These are phyloP conservation scores for Rhabdornis inornatus DNA, from an alignment of 2,113 vertebrate genomes.

Conservation along the genomic window DNA sequence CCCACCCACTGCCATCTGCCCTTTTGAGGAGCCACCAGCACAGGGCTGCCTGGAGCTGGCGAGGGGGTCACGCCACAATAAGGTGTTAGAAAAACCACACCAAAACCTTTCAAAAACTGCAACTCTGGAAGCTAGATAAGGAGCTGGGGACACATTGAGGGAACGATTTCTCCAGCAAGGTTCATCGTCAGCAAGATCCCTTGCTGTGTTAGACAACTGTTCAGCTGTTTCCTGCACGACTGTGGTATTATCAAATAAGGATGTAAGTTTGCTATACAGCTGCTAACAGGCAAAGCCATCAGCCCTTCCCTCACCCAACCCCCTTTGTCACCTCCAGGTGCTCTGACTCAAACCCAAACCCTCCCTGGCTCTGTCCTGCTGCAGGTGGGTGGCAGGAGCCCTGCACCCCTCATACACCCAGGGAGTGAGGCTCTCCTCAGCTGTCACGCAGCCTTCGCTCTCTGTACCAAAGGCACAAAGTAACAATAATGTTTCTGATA, in stretches of 20 bases:
- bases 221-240: neutral
- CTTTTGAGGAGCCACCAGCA: fast-evolving
- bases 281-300: neutral
- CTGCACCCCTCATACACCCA: fast-evolving
- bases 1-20: too few relatives aligned
- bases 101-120: neutral
- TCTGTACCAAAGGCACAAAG: neutral
- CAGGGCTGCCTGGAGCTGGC: fast-evolving
- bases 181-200: neutral
- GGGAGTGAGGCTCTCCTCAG: neutral
- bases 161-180: neutral
- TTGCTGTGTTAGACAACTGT: conserved; percentile 21
- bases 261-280: neutral
- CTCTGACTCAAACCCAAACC: neutral
- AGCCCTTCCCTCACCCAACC: neutral
- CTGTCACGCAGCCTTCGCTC: fast-evolving
- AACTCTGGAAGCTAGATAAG: neutral
- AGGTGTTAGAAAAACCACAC: neutral
- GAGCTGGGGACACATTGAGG: neutral
- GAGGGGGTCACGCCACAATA: fast-evolving
- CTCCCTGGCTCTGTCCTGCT: neutral
- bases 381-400: neutral
- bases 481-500: neutral
- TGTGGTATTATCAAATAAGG: neutral
- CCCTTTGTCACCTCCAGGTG: neutral